Evolutionary conservation across 2,797 vertebrate species (phyloP).

Genomic region (Helarctos malayanus): DNA sequence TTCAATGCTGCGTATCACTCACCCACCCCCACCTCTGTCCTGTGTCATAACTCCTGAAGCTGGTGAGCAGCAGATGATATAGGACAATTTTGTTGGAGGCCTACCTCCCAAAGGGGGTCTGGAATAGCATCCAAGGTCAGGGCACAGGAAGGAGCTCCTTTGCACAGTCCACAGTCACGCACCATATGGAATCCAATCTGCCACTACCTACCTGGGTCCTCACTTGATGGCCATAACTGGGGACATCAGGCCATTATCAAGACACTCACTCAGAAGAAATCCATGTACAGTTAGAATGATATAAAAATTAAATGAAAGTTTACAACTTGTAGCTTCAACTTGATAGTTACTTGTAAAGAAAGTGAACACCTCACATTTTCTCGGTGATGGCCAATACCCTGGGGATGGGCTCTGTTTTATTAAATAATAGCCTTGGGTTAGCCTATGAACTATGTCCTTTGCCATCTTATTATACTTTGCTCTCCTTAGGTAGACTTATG

Average conservation of each 20-base stretch:
- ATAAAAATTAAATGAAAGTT: neutral
- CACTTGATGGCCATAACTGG: fast-evolving
- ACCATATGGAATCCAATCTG: fast-evolving
- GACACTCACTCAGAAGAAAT: neutral
- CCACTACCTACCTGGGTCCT: neutral
- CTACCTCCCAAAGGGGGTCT: neutral
- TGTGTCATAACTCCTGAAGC: fast-evolving
- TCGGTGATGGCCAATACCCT: neutral
- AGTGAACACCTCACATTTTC: neutral
- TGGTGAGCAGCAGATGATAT: fast-evolving
- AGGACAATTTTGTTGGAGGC: neutral
- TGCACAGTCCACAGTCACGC: fast-evolving
- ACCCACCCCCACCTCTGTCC: fast-evolving
- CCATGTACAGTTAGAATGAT: neutral
- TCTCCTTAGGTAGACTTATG: neutral
- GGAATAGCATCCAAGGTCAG: neutral
- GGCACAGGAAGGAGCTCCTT: fast-evolving
- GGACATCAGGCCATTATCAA: neutral
- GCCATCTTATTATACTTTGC: neutral
- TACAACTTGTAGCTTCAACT: neutral
- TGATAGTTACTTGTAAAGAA: neutral
- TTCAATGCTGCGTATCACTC: neutral
- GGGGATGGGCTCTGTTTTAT: neutral
- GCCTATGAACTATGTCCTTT: neutral
- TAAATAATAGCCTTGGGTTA: neutral